Evolutionary conservation across 2,113 vertebrate species (phyloP), one percentile per base, ranked within the genome.

Genomic region (Jaculus jaculus): DNA sequence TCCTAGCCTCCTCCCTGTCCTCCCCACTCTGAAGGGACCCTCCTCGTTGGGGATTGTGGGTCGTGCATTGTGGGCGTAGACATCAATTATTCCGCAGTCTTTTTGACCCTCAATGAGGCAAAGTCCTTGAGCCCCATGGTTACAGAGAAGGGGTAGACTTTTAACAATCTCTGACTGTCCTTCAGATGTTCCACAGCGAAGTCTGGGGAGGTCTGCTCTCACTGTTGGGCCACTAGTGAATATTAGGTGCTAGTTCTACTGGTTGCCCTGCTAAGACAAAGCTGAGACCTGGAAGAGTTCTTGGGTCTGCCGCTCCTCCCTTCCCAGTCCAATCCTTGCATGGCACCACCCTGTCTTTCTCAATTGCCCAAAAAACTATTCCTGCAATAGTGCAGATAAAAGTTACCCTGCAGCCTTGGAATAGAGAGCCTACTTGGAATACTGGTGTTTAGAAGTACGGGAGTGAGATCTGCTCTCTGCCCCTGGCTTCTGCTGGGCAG

Each of bases 241-340:
- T 16, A 18, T 32, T 37, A 42, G 66, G 32, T 13, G 9, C 8
- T 68, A 13, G 2, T 68, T 30, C 28, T 68, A 10, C 30, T 68
- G 63, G 15, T 39, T 84, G 32, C 32, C 39, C 30, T 17, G 1
- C 12, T 32, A 32, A 32, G 68, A 34, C 47, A 18, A 30, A 78
- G 47, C 26, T 23, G 10, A 21, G 32, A 2, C 54, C 79, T 73
- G 26, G 0, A 0, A 20, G 11, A 30, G 47, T 58, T 42, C 30
- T 7, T 12, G 30, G 58, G 23, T 11, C 37, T 61, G 58, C 37
- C 0, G 21, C 3, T 28, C 34, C 18, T 71, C 71, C 28, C 12
- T 24, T 24, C 21, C 24, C 61, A 32, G 13, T 7, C 2, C 32
- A 42, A 34, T 3, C 21, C 13, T 12, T 0, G 28, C 21, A 58